Percentiles rank a stretch among this genome's conserved stretches.
These are phyloP conservation scores for Microtus ochrogaster DNA, from an alignment of 2,113 vertebrate genomes.

Conservation along the genomic window DNA sequence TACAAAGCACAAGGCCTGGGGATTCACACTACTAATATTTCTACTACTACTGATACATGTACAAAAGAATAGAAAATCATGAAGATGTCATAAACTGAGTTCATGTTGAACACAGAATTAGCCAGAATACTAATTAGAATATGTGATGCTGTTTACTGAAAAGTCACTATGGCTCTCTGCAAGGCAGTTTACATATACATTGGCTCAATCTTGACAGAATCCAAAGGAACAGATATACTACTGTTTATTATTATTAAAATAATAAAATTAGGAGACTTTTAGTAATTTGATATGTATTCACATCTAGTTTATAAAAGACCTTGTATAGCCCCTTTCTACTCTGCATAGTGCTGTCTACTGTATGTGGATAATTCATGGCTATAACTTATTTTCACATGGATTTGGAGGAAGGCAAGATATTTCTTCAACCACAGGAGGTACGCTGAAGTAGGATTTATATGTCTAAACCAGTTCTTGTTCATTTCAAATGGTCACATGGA, in stretches of 20 bases:
- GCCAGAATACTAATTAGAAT: slow-evolving; percentile 22
- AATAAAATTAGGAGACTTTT: slow-evolving; percentile 17
- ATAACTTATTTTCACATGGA: background rate
- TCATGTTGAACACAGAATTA: background rate
- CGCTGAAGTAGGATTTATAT: slow-evolving; percentile 5
- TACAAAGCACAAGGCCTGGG: background rate
- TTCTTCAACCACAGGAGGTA: background rate
- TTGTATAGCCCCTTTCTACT: background rate
- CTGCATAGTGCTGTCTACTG: background rate
- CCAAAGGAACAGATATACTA: background rate
- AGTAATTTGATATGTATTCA: background rate
- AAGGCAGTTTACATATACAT: background rate
- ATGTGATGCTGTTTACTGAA: background rate
- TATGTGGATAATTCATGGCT: background rate
- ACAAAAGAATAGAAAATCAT: slow-evolving; percentile 21
- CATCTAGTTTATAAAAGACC: background rate
- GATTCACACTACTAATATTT: background rate
- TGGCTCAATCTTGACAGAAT: background rate
- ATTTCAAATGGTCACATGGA: background rate
- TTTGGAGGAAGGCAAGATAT: background rate
- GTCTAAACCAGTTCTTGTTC: background rate
- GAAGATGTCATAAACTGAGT: background rate
- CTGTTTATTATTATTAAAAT: background rate
- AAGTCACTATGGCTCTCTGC: background rate
- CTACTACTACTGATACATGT: background rate